A percentile compares a stretch with the other conserved stretches of the same genome.
phyloP scores from a whole-genome alignment of 2,888 invertebrate species.

The Leptinotarsa tumamoca region DNA sequence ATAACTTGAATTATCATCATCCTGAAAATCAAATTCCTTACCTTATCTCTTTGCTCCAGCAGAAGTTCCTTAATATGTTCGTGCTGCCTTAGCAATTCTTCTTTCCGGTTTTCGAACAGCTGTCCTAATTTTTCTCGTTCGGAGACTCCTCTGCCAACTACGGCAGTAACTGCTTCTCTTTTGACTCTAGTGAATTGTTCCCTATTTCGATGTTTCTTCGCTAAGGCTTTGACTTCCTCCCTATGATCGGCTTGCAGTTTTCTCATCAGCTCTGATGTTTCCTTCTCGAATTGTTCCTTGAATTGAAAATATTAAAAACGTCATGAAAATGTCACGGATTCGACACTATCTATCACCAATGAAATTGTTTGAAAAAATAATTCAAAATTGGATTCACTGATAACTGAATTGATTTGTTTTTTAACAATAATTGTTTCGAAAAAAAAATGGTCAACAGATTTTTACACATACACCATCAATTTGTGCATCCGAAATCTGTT shows the following conservation, averaged over 20 bases:
- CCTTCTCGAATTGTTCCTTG: conserved; percentile 75
- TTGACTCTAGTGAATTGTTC: conserved; percentile 90
- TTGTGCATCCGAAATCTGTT: no score
- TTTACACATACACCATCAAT: no score
- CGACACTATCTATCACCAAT: no score
- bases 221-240: conserved; percentile 88
- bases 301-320: conserved; percentile 29
- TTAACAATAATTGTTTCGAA: no score
- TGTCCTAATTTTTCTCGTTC: conserved; percentile 86
- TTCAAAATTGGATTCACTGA: no score
- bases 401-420: no score
- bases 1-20: no score
- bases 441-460: no score
- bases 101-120: conserved; percentile 80
- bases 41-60: conserved; percentile 76
- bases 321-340: not conserved
- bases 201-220: conserved; percentile 89
- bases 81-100: conserved; percentile 82
- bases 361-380: no score
- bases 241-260: conserved; percentile 85
- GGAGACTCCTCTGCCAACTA: conserved; percentile 90
- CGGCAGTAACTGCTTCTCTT: conserved; percentile 82
- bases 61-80: conserved; percentile 79
- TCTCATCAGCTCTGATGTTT: conserved; percentile 81
- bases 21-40: conserved; percentile 54